Base-by-base conservation (phyloP, 2,888 invertebrate species). In the Adela reaumurella region DNA sequence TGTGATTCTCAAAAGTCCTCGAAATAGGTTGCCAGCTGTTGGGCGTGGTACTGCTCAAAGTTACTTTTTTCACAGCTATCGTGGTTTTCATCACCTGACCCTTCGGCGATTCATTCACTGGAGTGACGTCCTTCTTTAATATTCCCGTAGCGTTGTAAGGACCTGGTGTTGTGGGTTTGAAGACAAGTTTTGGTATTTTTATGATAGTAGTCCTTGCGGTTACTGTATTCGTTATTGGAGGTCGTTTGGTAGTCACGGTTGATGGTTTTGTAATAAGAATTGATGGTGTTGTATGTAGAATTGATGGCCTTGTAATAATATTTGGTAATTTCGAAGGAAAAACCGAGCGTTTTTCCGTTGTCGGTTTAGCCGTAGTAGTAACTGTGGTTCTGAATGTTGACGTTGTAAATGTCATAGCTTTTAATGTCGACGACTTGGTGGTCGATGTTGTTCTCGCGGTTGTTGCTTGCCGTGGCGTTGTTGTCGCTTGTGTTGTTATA, bases 361-460 rank as follows among this genome's bases (percentile, higher is more conserved):
- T n/a, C n/a, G n/a, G n/a, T n/a, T n/a, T n/a, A n/a, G n/a, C n/a
- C n/a, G n/a, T n/a, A n/a, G n/a, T n/a, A n/a, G n/a, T n/a, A n/a
- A n/a, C n/a, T n/a, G n/a, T n/a, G n/a, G n/a, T n/a, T n/a, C n/a
- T n/a, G n/a, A 24, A 24, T 10, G 10, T 24, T n/a, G 43, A 51
- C 19, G 52, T 52, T 17, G 55, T 55, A 20, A 54, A 51, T 41
- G 53, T 49, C 11, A 41, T 46, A 3, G 51, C 49, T 14, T 55
- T 53, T 28, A 55, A 51, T 8, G 54, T 50, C 50, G 51, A 49
- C 51, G n/a, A n/a, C n/a, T 53, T 52, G 8, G 46, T 52, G 17
- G 55, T 53, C 16, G 57, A 54, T 47, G 54, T 60, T 10, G 52
- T 50, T 46, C 49, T 56, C 17, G 57, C 46, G 16, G 56, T 55